Base-by-base conservation (phyloP, 2,797 vertebrate species). In the Pseudopleuronectes americanus region DNA sequence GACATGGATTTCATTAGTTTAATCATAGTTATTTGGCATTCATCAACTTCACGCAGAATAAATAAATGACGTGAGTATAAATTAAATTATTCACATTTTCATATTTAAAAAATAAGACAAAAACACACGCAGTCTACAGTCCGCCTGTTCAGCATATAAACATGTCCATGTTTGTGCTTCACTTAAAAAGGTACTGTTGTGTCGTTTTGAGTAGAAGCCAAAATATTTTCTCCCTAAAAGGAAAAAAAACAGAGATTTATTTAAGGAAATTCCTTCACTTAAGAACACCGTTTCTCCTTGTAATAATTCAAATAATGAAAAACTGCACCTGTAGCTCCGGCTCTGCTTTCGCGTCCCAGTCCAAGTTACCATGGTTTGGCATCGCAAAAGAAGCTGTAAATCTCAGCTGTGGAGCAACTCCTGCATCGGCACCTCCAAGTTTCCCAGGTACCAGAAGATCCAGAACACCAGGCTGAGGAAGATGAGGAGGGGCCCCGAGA, bases 381-480 rank as follows among this genome's bases (percentile, higher is more conserved):
- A 22, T 31, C 43, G 36, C 36, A 63, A 66, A 65, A 53, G 6
- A 26, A 31, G 31, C 26, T 14, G 26, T 16, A 31, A 19, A 21
- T 22, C 47, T 86, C 67, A 83, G 41, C 17, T 26, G 14, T 52
- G 70, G 0, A 77, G 58, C 0, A 93, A n/a, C 16, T 94, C 86
- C 8, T 90, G 80, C 4, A 64, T 33, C 0, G 92, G 59, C 0
- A 93, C 33, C 26, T 94, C 86, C 0, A 96, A 80, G 81, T 96
- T 97, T 68, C 95, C 74, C 2, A 92, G 76, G 77, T 96, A 96
- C 96, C 96, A 96, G 59, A 91, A 61, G 21, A 90, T 55, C 96
- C 96, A 97, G 76, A 96, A 92, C 4, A 94, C 0, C 3, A 97
- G 88, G 78, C 95, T 97, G 71, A 93, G 28, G 51, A 93, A 94